Percentiles rank a stretch among this genome's conserved stretches.
phyloP scores from a whole-genome alignment of 2,888 invertebrate species.

The Nemurella pictetii region DNA sequence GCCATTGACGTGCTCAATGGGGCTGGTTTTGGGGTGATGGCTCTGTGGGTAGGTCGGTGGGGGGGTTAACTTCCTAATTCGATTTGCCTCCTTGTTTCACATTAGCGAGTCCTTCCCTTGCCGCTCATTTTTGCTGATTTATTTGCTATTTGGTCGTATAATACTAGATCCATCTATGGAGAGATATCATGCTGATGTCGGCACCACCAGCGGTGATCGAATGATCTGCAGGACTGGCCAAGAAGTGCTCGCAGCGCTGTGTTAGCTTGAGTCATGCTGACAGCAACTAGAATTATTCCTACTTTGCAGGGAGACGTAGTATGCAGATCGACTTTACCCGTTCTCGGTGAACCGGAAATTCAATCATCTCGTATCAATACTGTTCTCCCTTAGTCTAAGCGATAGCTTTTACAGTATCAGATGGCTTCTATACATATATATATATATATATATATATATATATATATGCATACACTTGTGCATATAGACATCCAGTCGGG shows the following conservation, averaged over 20 bases:
- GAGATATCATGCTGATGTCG: too few relatives aligned
- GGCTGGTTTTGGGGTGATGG: neutral
- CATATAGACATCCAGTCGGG: neutral
- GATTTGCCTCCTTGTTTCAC: slow-evolving; percentile 8
- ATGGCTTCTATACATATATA: slow-evolving; percentile 16
- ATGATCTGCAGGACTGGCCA: too few relatives aligned
- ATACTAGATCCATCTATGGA: too few relatives aligned
- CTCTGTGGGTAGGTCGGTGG: neutral
- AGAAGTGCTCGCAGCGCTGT: too few relatives aligned
- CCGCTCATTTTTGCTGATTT: neutral
- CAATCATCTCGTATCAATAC: slow-evolving; percentile 34
- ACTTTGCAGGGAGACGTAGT: neutral
- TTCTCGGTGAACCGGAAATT: slow-evolving; percentile 33
- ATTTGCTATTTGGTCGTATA: too few relatives aligned
- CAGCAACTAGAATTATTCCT: neutral
- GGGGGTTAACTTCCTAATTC: neutral
- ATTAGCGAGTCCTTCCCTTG: neutral
- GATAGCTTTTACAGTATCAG: slow-evolving; percentile 25
- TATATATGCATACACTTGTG: neutral
- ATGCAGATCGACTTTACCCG: slow-evolving; percentile 16
- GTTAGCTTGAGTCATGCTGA: neutral
- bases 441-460: slow-evolving; percentile 12
- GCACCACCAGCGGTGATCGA: too few relatives aligned
- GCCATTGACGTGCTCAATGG: neutral
- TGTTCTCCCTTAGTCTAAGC: neutral